Evolutionary conservation across 2,888 invertebrate genomes (phyloP).

Genomic region (Drosophila siamana): DNA sequence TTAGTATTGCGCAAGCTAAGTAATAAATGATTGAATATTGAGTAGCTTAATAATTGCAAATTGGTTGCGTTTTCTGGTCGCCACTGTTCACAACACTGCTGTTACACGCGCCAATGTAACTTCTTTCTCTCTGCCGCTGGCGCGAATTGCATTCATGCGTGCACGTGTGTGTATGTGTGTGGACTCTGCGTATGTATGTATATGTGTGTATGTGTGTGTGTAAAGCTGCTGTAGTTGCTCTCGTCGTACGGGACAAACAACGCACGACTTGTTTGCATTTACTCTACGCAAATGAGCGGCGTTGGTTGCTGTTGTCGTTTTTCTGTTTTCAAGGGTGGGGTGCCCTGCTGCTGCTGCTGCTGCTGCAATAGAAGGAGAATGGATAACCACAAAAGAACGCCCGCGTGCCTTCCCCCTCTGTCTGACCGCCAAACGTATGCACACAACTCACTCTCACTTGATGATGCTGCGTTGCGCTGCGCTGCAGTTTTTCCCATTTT

Average conservation of each 20-base stretch:
- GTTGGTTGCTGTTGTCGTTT: conserved; percentile 56
- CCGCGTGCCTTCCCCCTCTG: neutral
- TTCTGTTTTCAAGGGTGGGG: conserved; percentile 59
- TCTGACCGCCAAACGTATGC: conserved; percentile 41
- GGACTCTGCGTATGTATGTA: conserved; percentile 13
- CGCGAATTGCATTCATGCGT: conserved; percentile 75
- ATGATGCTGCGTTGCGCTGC: conserved; percentile 46
- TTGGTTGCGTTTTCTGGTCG: conserved; percentile 22
- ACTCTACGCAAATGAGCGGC: conserved; percentile 79
- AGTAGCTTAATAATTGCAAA: neutral
- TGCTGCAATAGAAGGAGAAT: conserved; percentile 8
- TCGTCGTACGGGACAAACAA: conserved; percentile 51
- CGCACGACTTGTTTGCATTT: conserved; percentile 74
- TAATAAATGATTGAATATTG: neutral
- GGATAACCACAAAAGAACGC: conserved; percentile 19
- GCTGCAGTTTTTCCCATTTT: conserved; percentile 54
- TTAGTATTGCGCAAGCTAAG: neutral
- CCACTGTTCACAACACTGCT: conserved; percentile 54
- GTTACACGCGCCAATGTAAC: conserved; percentile 65
- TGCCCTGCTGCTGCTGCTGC: conserved; percentile 2
- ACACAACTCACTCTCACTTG: conserved; percentile 75
- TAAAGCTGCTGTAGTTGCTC: conserved; percentile 17
- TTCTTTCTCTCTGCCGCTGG: conserved; percentile 38
- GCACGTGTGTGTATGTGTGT: conserved; percentile 38
- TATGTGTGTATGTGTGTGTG: conserved; percentile 21